These are phyloP conservation scores for Idris sp. DNA, from an alignment of 1,140 invertebrate genomes.

Conservation along the genomic window DNA sequence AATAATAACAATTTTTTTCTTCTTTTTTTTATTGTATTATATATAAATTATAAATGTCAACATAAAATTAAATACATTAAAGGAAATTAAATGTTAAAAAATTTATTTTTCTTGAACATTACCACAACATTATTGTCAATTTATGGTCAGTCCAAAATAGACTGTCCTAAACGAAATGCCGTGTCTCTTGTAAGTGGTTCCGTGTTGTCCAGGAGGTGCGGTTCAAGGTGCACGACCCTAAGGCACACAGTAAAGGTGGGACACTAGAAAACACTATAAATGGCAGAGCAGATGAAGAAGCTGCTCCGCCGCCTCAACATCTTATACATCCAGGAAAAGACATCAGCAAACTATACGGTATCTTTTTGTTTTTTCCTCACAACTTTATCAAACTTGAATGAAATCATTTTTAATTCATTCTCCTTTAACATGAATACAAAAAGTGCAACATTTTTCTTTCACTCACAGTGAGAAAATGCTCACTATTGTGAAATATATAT, in stretches of 20 bases:
- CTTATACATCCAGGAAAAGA: slow-evolving; percentile 89
- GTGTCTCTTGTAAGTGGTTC: slow-evolving; percentile 85
- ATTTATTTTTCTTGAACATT: slow-evolving; percentile 25
- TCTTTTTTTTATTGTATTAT: no score
- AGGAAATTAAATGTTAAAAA: no score
- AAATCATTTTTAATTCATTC: no score
- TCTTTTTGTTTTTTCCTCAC: background rate
- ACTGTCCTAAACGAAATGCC: slow-evolving; percentile 72
- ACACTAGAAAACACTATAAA: slow-evolving; percentile 94
- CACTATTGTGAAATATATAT: no score
- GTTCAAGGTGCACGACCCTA: slow-evolving; percentile 95
- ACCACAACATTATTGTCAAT: slow-evolving; percentile 34
- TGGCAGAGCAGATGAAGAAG: slow-evolving; percentile 85
- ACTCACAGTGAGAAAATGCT: no score
- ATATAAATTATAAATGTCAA: no score
- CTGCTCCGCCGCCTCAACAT: slow-evolving; percentile 85
- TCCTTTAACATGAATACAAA: no score
- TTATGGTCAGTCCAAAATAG: slow-evolving; percentile 69
- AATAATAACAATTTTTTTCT: no score
- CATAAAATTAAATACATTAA: no score
- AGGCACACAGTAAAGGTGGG: slow-evolving; percentile 93
- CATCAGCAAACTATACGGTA: slow-evolving; percentile 89
- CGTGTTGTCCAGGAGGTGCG: slow-evolving; percentile 93
- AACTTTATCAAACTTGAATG: no score
- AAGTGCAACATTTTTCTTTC: no score